These are phyloP conservation scores for Lacanobia wlatinum DNA, from an alignment of 2,888 invertebrate species.

Conservation along the genomic window DNA sequence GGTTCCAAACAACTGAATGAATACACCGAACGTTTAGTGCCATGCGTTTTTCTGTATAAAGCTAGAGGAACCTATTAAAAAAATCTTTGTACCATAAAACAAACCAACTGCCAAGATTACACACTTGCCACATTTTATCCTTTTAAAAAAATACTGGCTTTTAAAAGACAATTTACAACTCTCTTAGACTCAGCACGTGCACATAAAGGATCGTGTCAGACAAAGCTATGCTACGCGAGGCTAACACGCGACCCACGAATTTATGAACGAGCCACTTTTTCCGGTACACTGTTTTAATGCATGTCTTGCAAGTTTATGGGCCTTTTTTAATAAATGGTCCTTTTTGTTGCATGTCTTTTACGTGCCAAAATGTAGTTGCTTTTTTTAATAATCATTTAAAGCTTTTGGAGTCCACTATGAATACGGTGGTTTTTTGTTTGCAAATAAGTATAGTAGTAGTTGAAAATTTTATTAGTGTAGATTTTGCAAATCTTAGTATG, in stretches of 20 bases:
- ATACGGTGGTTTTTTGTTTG: not conserved
- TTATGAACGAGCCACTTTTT: constrained; percentile 50
- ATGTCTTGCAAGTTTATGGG: constrained; percentile 45
- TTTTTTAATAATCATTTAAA: constrained; percentile 11
- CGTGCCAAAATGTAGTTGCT: constrained; percentile 22
- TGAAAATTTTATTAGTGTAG: not conserved
- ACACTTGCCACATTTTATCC: not conserved
- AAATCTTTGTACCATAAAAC: not conserved
- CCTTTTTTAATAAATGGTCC: constrained; percentile 17
- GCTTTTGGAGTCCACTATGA: not conserved
- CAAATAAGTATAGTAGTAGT: not conserved
- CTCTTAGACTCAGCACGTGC: constrained; percentile 12
- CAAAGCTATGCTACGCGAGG: constrained; percentile 44
- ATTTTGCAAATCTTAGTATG: too few species aligned
- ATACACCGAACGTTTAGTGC: too few species aligned
- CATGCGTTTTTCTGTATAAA: too few species aligned
- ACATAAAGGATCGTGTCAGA: constrained; percentile 34
- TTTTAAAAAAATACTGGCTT: constrained; percentile 20
- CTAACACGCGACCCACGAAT: constrained; percentile 48
- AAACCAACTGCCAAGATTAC: not conserved
- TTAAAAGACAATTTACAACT: constrained; percentile 38
- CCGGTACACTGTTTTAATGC: constrained; percentile 50
- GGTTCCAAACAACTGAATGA: too few species aligned
- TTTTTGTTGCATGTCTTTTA: constrained; percentile 13
- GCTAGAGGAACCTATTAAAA: not conserved